These are phyloP conservation scores for Onychostruthus taczanowskii DNA, from an alignment of 2,113 vertebrate species.

Conservation along the genomic window DNA sequence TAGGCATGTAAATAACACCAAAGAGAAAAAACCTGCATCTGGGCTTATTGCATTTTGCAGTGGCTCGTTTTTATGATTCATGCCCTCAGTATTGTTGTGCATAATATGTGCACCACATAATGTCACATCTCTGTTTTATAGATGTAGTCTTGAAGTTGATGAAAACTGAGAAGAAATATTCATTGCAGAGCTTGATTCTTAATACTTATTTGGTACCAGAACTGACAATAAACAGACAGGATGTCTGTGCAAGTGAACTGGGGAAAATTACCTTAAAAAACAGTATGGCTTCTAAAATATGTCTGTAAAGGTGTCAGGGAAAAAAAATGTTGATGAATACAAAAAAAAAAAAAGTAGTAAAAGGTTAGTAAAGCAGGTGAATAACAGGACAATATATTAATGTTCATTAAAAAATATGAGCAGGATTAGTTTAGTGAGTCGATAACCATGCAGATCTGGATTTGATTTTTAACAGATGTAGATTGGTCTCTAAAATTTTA, in stretches of 20 bases:
- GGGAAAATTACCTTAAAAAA: neutral
- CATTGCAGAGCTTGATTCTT: neutral
- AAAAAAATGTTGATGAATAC: neutral
- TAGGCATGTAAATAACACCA: neutral
- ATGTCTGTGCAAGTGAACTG: neutral
- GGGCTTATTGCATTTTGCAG: neutral
- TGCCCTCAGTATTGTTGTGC: neutral
- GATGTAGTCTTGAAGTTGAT: neutral
- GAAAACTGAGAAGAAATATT: neutral
- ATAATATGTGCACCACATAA: neutral
- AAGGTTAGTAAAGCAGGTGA: neutral
- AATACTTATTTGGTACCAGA: neutral
- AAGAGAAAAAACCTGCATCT: neutral
- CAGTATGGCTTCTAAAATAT: neutral
- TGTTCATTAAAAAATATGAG: neutral
- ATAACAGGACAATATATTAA: neutral
- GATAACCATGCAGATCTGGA: neutral
- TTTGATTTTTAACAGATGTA: neutral
- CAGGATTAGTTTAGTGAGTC: neutral
- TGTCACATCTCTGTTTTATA: neutral
- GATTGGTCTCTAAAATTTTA: neutral
- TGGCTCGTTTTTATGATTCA: neutral
- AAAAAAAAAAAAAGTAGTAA: neutral
- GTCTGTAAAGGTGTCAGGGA: neutral
- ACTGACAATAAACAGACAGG: neutral